Base-by-base conservation (phyloP, 2,888 invertebrate species). In the Caenorhabditis zanzibari region DNA sequence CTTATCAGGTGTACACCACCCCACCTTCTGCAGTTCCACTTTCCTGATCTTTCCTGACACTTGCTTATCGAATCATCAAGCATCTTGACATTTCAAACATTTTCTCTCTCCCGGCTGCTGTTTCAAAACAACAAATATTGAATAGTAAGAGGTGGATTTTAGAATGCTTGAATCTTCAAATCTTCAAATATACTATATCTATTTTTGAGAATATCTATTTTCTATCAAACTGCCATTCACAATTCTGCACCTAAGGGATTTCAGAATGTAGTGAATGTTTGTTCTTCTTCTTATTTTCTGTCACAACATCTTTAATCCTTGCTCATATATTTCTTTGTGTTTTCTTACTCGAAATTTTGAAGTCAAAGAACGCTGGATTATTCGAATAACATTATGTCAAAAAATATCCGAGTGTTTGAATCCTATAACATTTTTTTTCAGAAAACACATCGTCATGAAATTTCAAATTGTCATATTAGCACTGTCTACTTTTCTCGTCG, bases 341-440 rank as follows among this genome's bases (percentile, higher is more conserved):
- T 52, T 22, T 52, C 66, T 16, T 41, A 16, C n/a, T 74, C 44
- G 19, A 22, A 47, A 26, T 32, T 44, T 75, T 58, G 47, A 26
- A n/a, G 38, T 10, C 16, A 66, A 66, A 75, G 64, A 63, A 56
- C 74, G 56, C 26, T 12, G 66, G 75, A 64, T 75, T 41, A 74
- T 41, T 19, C 1, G 19, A 63, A 66, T 47, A 75, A 58, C 56
- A 58, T 58, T 47, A n/a, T 68, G 54, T 54, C 68, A 68, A 52
- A 35, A 52, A 68, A 68, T 41, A 16, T 32, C 10, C 10, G 4
- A 52, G 24, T 32, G 5, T 38, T 38, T 38, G 38, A 2, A 10
- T 3, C 22, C 19, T 19, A 71, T 59, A 44, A 12, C 47, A 5
- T 16, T 7, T 32, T 59, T 35, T 73, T 73, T 28, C 61, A 73